These are phyloP conservation scores for Mastigias papua DNA, from an alignment of 30 jellyfish, hydroid and myxozoan genomes.

Conservation along the genomic window DNA sequence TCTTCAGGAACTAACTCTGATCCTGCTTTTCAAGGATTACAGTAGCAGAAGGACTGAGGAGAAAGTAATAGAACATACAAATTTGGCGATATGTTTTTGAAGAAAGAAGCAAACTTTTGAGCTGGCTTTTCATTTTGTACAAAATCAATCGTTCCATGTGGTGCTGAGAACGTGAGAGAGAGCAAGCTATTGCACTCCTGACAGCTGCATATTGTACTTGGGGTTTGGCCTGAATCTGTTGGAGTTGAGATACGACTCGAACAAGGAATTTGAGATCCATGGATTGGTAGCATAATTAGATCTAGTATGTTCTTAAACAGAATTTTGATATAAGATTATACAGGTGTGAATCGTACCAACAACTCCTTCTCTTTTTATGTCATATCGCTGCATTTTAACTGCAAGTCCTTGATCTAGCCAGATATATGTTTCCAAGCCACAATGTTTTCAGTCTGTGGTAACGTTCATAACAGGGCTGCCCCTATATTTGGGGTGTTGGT, in stretches of 20 bases:
- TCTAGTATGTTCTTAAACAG: slow-evolving; percentile 1
- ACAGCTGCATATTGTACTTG: neutral
- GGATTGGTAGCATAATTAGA: no score
- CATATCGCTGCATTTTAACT: no score
- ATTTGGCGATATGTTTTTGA: neutral
- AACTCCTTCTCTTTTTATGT: no score
- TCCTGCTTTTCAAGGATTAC: neutral
- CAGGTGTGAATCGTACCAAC: neutral
- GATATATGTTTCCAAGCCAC: no score
- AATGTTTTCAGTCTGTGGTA: no score
- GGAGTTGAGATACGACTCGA: no score
- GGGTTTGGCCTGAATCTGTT: neutral
- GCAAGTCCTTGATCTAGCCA: no score
- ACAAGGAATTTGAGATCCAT: no score
- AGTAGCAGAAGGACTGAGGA: neutral
- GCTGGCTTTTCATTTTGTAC: neutral
- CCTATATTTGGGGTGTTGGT: no score
- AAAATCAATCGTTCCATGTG: neutral
- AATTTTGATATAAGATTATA: slow-evolving; percentile 1
- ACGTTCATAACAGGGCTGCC: no score
- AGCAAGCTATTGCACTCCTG: neutral
- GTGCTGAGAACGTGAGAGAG: neutral
- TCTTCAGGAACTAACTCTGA: neutral
- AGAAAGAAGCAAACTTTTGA: neutral
- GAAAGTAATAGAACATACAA: neutral